Conservation (phyloP, 2,888 invertebrate species). For the Stenodema calcarata region DNA sequence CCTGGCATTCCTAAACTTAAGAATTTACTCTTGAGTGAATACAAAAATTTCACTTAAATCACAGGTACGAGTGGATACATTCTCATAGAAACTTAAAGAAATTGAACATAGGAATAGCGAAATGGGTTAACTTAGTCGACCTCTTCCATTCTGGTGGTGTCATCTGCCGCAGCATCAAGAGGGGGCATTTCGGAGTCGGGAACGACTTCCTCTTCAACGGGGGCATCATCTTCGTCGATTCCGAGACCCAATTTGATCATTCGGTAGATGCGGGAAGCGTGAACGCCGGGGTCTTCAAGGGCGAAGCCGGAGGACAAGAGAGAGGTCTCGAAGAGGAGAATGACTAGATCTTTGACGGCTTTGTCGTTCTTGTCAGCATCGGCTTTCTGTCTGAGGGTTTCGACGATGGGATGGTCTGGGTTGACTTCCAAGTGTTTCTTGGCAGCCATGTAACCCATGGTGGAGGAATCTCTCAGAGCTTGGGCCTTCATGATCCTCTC, state of each 20-base stretch:
- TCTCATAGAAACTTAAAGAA: constrained; percentile 33
- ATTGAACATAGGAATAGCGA: background rate
- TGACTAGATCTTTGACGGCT: constrained; percentile 96
- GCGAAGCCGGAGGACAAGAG: constrained; percentile 95
- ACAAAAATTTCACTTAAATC: constrained; percentile 32
- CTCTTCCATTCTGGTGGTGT: constrained; percentile 97
- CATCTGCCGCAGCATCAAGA: constrained; percentile 75
- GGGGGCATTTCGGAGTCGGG: constrained; percentile 72
- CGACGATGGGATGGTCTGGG: constrained; percentile 93
- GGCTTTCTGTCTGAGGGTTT: constrained; percentile 87
- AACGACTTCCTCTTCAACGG: constrained; percentile 80
- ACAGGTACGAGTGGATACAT: constrained; percentile 26
- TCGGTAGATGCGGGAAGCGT: constrained; percentile 93
- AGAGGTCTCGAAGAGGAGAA: constrained; percentile 94
- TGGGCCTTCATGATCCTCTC: constrained; percentile 99
- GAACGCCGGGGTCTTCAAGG: constrained; percentile 93
- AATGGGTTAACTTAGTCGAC: constrained; percentile 78
- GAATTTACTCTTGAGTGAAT: background rate
- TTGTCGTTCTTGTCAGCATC: constrained; percentile 98
- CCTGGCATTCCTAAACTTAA: background rate
- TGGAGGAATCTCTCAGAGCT: constrained; percentile 94
- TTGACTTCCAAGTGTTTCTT: constrained; percentile 99
- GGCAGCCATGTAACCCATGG: constrained; percentile 99
- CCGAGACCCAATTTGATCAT: constrained; percentile 99
- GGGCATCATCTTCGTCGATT: constrained; percentile 92